phyloP scores from a whole-genome alignment of 37 sponge, comb jelly and placozoan species.

The Bolinopsis microptera region DNA sequence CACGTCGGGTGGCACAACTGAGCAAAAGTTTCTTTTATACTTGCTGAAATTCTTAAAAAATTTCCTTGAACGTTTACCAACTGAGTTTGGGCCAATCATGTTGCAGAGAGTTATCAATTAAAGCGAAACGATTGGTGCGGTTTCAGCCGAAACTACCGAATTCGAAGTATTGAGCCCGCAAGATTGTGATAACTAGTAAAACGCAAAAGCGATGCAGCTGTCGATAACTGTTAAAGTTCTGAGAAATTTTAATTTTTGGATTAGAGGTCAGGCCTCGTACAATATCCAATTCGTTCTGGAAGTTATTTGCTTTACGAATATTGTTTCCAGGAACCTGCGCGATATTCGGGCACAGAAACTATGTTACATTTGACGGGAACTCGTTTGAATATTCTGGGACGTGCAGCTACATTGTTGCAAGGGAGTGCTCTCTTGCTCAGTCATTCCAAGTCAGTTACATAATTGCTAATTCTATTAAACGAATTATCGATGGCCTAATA shows the following conservation, averaged over 20 bases:
- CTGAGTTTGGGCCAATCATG: background rate
- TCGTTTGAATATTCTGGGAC: background rate
- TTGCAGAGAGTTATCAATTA: background rate
- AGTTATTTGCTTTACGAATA: no score
- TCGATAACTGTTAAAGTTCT: background rate
- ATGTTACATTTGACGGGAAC: slow-evolving; percentile 41
- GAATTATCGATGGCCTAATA: no score
- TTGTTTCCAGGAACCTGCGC: slow-evolving; percentile 26
- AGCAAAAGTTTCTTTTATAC: slow-evolving; percentile 17
- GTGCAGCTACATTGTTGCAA: slow-evolving; percentile 23
- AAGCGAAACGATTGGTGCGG: background rate
- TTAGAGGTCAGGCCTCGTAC: no score
- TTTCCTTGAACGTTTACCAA: background rate
- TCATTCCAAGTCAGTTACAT: slow-evolving; percentile 21
- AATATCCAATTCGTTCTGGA: no score
- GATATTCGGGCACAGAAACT: background rate
- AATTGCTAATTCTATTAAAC: no score
- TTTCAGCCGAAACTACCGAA: background rate
- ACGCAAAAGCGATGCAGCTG: background rate
- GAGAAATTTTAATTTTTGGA: background rate
- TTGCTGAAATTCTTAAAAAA: background rate
- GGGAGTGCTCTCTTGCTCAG: slow-evolving; percentile 8
- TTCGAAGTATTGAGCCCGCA: background rate
- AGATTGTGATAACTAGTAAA: background rate
- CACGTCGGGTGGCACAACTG: background rate